Evolutionary conservation across 2,888 invertebrate genomes (phyloP).

Genomic region (Homarus gammarus): DNA sequence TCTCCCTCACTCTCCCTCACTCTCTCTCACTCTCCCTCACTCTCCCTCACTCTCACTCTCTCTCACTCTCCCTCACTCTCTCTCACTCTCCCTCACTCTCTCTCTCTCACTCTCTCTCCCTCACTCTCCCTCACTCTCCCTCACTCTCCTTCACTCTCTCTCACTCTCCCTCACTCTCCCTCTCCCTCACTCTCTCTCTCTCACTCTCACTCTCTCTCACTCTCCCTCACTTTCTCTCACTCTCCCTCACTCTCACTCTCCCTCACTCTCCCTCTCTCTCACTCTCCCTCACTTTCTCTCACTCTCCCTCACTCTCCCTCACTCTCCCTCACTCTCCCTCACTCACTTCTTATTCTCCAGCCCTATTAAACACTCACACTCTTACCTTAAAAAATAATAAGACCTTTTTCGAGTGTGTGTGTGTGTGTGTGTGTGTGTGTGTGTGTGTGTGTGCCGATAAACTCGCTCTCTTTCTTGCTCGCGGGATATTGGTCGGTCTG

Average conservation of each 20-base stretch:
- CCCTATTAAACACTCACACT: too few relatives aligned
- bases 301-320: not conserved
- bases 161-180: conserved; percentile 1
- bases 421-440: too few relatives aligned
- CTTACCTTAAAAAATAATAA: too few relatives aligned
- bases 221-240: not conserved
- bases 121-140: conserved; percentile 11
- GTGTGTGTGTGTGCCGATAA: too few relatives aligned
- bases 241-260: conserved; percentile 3
- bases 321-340: not conserved
- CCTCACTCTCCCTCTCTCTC: conserved; percentile 3
- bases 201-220: not conserved
- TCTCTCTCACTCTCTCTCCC: not conserved
- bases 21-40: not conserved
- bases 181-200: not conserved
- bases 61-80: conserved; percentile 13
- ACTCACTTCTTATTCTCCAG: too few relatives aligned
- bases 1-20: not conserved
- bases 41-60: not conserved
- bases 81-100: conserved; percentile 18
- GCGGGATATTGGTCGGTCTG: too few relatives aligned
- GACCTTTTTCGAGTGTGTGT: too few relatives aligned
- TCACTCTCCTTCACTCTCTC: conserved; percentile 1
- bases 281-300: not conserved
- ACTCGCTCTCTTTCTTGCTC: too few relatives aligned